Base-by-base conservation (phyloP, 2,113 vertebrate genomes). In the Rhinolophus ferrumequinum region DNA sequence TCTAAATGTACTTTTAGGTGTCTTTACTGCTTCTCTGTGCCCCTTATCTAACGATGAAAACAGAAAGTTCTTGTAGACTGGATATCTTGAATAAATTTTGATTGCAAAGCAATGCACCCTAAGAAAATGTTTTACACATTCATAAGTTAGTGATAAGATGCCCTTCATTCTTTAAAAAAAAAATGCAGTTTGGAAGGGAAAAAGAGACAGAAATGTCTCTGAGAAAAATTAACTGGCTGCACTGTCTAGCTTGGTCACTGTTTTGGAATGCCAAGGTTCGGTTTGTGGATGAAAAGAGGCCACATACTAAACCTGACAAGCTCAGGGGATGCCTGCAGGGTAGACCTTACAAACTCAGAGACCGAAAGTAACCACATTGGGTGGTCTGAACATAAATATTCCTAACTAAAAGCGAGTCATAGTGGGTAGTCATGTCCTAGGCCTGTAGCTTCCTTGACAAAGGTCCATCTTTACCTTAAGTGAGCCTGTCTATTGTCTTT, bases 111-210 rank as follows among this genome's bases (percentile, higher is more conserved):
- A 82, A 69, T 54, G 28, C 5, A 72, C 52, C n/a, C 54, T 66
- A 47, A 73, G 38, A 90, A 93, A 87, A 62, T 70, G 52, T 93
- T 76, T 76, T 90, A 66, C 16, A 60, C 22, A 67, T 84, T 50
- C 16, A 41, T 88, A 75, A 88, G 33, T 92, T 88, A 70, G 33
- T 85, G 88, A 75, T 86, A 85, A 85, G 82, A 91, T 33, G 33
- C 8, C 3, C 47, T 89, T 76, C 24, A 1, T 62, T 92, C 44
- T 91, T 35, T 69, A 50, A 50, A 50, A 50, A 35, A 44, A 35
- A 90, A 81, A 70, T 47, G 18, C 10, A 62, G 11, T 73, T 95
- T 91, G 15, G 22, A 64, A 69, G n/a, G 12, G 41, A 73, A 67
- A 72, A 13, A 88, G 26, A 92, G 58, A 80, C 16, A 58, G 75